phyloP scores from a whole-genome alignment of 2,888 invertebrate genomes.

The Pseudococcus longispinus region DNA sequence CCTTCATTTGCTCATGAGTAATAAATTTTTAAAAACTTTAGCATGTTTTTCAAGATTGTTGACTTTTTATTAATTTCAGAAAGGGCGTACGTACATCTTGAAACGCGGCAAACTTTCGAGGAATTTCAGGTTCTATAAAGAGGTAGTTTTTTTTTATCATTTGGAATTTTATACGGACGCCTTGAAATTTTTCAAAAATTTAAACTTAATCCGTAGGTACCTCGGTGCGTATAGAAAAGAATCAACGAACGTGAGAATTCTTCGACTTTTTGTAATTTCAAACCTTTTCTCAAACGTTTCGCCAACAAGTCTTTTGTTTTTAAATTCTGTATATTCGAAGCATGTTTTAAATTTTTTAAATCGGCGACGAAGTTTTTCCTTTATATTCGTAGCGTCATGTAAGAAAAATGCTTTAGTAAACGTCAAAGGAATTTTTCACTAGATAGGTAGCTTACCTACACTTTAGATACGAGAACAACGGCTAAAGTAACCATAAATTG shows the following conservation, averaged over 20 bases:
- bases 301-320: slow-evolving; percentile 1
- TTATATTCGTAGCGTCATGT: not conserved
- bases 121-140: slow-evolving; percentile 24
- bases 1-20: slow-evolving; percentile 33
- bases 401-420: not conserved
- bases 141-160: slow-evolving; percentile 5
- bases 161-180: slow-evolving; percentile 19
- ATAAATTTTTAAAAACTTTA: slow-evolving; percentile 34
- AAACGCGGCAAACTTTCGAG: slow-evolving; percentile 11
- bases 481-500: not conserved
- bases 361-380: not conserved
- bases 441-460: not conserved
- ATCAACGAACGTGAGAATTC: slow-evolving; percentile 20
- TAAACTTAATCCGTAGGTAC: not conserved
- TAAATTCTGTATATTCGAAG: not conserved
- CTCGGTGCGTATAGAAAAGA: not conserved
- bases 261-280: slow-evolving; percentile 36
- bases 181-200: slow-evolving; percentile 25
- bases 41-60: slow-evolving; percentile 34
- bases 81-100: slow-evolving; percentile 18
- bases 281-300: slow-evolving; percentile 15
- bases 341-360: slow-evolving; percentile 27
- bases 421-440: not conserved
- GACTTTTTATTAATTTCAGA: slow-evolving; percentile 34
- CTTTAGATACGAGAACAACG: not conserved